Percentiles rank a stretch among this genome's conserved stretches.
Evolutionary conservation across 2,888 invertebrate genomes (phyloP).

Genomic region (Bhutanitis thaidina): DNA sequence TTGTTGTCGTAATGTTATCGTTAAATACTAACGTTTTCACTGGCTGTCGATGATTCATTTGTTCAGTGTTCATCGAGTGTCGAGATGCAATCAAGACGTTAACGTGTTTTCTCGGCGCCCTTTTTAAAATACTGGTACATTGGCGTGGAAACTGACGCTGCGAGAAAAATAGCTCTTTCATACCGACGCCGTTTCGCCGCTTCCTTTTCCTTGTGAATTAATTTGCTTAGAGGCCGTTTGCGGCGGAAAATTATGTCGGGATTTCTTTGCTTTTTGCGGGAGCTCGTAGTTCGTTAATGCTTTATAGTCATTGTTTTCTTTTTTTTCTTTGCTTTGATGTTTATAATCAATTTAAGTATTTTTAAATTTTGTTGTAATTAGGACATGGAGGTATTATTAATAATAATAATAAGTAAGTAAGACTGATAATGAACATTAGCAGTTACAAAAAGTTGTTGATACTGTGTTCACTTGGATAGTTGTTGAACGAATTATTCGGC

Average conservation of each 20-base stretch:
- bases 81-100: constrained; percentile 26
- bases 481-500: too few species aligned
- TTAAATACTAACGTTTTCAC: constrained; percentile 34
- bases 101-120: constrained; percentile 27
- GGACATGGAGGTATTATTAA: too few species aligned
- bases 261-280: constrained; percentile 28
- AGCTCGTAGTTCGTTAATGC: constrained; percentile 31
- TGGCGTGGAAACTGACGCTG: constrained; percentile 22
- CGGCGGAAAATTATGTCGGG: constrained; percentile 43
- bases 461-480: too few species aligned
- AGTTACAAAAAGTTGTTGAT: too few species aligned
- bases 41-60: background rate
- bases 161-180: constrained; percentile 53
- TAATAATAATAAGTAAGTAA: too few species aligned
- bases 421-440: too few species aligned
- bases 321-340: constrained; percentile 2
- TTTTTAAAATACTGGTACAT: background rate
- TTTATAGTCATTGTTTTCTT: too few species aligned
- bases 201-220: constrained; percentile 59
- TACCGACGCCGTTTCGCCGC: constrained; percentile 41
- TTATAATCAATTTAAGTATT: too few species aligned
- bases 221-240: constrained; percentile 62
- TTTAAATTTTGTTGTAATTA: too few species aligned
- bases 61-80: background rate
- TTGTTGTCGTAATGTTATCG: background rate